Conservation (phyloP, 2,113 vertebrate genomes). For the Arothron firmamentum region DNA sequence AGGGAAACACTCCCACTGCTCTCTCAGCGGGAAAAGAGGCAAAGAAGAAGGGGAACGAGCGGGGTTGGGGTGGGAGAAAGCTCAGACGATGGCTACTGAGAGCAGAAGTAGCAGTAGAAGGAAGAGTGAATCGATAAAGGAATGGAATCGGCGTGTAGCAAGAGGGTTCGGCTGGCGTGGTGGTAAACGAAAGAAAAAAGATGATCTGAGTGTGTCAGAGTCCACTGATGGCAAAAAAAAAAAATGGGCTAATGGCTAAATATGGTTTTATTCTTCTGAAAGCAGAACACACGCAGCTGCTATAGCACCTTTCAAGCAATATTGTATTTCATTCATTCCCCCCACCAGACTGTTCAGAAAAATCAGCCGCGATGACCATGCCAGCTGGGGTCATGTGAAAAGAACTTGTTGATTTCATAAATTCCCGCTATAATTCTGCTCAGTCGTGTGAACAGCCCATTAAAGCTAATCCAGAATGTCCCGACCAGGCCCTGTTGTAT, state of each 20-base stretch:
- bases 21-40: conserved; percentile 55
- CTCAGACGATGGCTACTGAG: conserved; percentile 3
- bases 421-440: conserved; percentile 36
- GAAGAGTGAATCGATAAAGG: conserved; percentile 14
- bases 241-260: too few relatives aligned
- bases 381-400: conserved; percentile 33
- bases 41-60: conserved; percentile 25
- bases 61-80: conserved; percentile 8
- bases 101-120: conserved; percentile 1
- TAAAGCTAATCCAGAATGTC: conserved; percentile 33
- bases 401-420: conserved; percentile 32
- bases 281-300: too few relatives aligned
- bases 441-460: conserved; percentile 33
- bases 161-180: conserved; percentile 37
- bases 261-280: too few relatives aligned
- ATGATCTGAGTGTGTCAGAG: too few relatives aligned
- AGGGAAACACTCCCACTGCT: conserved; percentile 57
- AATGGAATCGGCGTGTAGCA: conserved; percentile 34
- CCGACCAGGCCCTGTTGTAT: conserved; percentile 30
- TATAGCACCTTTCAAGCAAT: too few relatives aligned
- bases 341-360: neutral
- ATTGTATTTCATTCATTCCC: conserved; percentile 10
- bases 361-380: conserved; percentile 7
- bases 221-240: too few relatives aligned
- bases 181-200: conserved; percentile 20